A percentile compares a stretch with the other conserved stretches of the same genome.
Conservation (phyloP, 2,888 invertebrate genomes). For the Agrilus biguttatus region DNA sequence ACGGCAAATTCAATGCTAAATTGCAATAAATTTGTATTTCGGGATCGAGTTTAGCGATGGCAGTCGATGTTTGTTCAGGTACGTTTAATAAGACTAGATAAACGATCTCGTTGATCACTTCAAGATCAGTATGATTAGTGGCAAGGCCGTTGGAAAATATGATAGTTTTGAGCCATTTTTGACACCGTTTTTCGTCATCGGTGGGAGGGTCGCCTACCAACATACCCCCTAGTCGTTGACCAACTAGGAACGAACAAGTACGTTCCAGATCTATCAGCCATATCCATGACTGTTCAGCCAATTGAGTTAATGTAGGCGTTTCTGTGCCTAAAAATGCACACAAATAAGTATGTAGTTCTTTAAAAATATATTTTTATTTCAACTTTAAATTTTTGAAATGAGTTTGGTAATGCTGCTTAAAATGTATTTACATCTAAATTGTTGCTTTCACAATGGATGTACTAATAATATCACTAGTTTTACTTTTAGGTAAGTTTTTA, state of each 20-base stretch:
- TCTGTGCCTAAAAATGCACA: constrained; percentile 26
- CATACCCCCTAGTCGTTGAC: constrained; percentile 42
- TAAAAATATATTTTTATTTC: background rate
- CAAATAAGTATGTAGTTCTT: background rate
- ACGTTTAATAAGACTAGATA: constrained; percentile 11
- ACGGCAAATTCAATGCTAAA: constrained; percentile 22
- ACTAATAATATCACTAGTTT: too few relatives aligned
- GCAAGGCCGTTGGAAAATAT: constrained; percentile 27
- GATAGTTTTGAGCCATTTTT: constrained; percentile 32
- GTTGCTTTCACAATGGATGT: too few relatives aligned
- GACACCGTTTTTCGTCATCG: constrained; percentile 29
- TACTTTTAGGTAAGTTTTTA: too few relatives aligned
- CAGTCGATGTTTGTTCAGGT: constrained; percentile 10
- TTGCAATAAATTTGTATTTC: constrained; percentile 19
- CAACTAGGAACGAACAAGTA: constrained; percentile 43
- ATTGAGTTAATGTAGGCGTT: constrained; percentile 34
- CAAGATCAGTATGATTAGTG: constrained; percentile 13
- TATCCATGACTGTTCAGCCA: constrained; percentile 34
- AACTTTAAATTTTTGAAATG: background rate
- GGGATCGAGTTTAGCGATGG: constrained; percentile 9
- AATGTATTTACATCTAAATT: background rate
- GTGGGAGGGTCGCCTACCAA: constrained; percentile 34
- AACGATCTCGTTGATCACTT: constrained; percentile 13
- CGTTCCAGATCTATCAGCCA: constrained; percentile 47
- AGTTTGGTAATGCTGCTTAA: background rate